Evolutionary conservation across 1,140 invertebrate genomes (phyloP).

Genomic region (Phymastichus coffea): DNA sequence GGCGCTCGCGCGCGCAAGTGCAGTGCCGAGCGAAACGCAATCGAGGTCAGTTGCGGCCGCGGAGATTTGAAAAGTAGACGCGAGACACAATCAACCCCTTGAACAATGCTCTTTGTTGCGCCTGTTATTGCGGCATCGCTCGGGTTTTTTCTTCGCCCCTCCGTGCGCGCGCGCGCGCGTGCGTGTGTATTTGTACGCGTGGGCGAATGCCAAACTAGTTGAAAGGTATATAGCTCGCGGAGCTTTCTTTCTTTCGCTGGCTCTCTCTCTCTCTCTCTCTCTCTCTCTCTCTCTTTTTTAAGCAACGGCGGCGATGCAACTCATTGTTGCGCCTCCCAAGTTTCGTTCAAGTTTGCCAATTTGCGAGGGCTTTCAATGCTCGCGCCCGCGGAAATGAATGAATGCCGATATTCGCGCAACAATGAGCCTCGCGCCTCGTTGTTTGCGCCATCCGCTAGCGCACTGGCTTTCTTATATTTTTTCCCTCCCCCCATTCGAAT

Average conservation of each 20-base stretch:
- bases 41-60: too few relatives aligned
- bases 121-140: slow-evolving; percentile 9
- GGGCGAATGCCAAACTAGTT: not conserved
- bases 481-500: not conserved
- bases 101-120: slow-evolving; percentile 20
- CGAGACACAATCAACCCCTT: not conserved
- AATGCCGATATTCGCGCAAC: not conserved
- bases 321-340: slow-evolving; percentile 5
- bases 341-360: slow-evolving; percentile 11
- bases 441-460: too few relatives aligned
- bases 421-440: not conserved
- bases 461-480: too few relatives aligned
- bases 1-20: not conserved
- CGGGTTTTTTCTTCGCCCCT: not conserved
- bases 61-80: slow-evolving; percentile 2
- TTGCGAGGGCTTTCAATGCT: not conserved
- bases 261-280: slow-evolving; percentile 8
- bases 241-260: slow-evolving; percentile 11
- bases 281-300: not conserved
- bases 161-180: too few relatives aligned
- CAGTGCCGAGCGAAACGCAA: too few relatives aligned
- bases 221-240: not conserved
- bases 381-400: not conserved
- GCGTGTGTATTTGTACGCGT: too few relatives aligned
- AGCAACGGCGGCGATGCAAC: not conserved